Evolutionary conservation across 2,113 vertebrate genomes (phyloP), one percentile per base, ranked within the genome.

Genomic region (Engystomops pustulosus): DNA sequence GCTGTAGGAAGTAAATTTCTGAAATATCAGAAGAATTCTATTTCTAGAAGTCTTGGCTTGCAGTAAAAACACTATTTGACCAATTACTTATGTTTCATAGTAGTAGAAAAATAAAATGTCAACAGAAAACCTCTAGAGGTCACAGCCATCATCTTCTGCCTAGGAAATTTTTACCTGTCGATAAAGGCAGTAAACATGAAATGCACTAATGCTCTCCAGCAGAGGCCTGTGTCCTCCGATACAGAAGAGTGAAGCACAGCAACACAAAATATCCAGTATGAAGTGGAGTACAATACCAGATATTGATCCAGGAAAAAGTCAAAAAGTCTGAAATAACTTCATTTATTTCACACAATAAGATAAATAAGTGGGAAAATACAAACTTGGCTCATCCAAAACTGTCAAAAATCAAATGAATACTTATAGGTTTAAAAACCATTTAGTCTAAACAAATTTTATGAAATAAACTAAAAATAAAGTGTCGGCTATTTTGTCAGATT

Each of bases 51-150:
- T 36, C 32, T 20, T 5, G 6, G 15, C 14, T 65, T 15, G 4
- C 14, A 62, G 23, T 17, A 67, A 36, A 20, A 67, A 36, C n/a
- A 32, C 15, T 32, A 32, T 34, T 32, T 34, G 14, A 67, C 6
- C 25, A 34, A 34, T 67, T 32, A 62, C 30, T 36, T 27, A 5
- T 30, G 58, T 62, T 32, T 62, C 3, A 62, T 30, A 10, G 62
- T 67, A 15, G 9, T 18, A 67, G 20, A 67, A 36, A 34, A 67
- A 12, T 17, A 32, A 36, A 36, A 34, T 8, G 30, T 36, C 30
- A 36, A 36, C 18, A 11, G 41, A 72, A 71, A 72, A 72, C n/a
- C 69, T 45, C n/a, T 27, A 25, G 41, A 47, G 69, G 69, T 72
- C 69, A 72, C 23, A 23, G 1, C 20, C 41, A 72, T 72, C 69